These are phyloP conservation scores for Haliaeetus leucogaster DNA, from an alignment of 2,113 vertebrate species.

Conservation along the genomic window DNA sequence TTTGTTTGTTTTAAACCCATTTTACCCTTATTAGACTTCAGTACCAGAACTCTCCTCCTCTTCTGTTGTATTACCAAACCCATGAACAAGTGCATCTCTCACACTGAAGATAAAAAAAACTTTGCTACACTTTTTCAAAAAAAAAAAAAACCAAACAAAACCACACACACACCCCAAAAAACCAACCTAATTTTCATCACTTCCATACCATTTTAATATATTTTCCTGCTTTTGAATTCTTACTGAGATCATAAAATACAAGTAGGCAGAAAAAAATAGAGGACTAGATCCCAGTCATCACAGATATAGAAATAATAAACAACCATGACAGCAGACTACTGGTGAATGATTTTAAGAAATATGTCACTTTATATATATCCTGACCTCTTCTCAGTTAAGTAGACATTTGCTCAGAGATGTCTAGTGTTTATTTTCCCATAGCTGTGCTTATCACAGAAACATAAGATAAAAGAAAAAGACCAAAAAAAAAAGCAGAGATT, in stretches of 20 bases:
- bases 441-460: background rate
- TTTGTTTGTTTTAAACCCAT: slow-evolving; percentile 10
- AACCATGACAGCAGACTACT: background rate
- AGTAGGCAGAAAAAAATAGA: background rate
- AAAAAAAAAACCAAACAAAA: too few relatives aligned
- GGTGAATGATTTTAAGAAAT: background rate
- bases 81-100: background rate
- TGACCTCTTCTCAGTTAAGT: background rate
- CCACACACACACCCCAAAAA: too few relatives aligned
- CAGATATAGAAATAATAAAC: background rate
- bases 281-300: background rate
- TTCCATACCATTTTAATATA: background rate
- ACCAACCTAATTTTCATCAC: background rate
- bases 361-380: background rate
- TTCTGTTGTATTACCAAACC: background rate
- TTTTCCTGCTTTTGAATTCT: background rate
- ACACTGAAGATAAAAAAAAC: background rate
- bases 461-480: background rate
- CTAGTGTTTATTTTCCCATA: background rate
- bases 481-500: background rate
- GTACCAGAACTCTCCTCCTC: background rate
- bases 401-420: background rate
- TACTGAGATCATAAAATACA: background rate
- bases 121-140: background rate
- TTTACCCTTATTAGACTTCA: slow-evolving; percentile 5